Conservation (phyloP, 1,140 invertebrate species). For the Drosophila ercepeae region DNA sequence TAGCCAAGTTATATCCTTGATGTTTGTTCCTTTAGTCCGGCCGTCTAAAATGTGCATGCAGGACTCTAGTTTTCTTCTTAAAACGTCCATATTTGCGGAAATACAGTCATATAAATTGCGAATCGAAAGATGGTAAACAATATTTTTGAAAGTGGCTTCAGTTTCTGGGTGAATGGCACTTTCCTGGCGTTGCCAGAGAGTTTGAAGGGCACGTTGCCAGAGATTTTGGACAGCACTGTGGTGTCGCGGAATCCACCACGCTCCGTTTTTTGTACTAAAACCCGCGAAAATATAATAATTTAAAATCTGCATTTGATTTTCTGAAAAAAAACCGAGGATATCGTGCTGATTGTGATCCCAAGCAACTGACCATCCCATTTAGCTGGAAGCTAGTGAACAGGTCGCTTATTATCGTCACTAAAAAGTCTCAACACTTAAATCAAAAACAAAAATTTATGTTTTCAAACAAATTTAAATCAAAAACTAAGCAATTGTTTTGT, state of each 20-base stretch:
- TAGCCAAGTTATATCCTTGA: constrained; percentile 44
- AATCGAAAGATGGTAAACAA: constrained; percentile 27
- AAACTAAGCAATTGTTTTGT: constrained; percentile 36
- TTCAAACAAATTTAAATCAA: constrained; percentile 44
- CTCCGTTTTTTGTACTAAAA: too few species aligned
- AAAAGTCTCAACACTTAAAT: not conserved
- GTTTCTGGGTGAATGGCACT: constrained; percentile 6
- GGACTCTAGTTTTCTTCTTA: constrained; percentile 40
- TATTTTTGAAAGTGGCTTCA: constrained; percentile 59
- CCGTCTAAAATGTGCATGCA: constrained; percentile 41
- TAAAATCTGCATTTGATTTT: too few species aligned
- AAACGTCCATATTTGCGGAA: constrained; percentile 34
- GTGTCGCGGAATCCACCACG: too few species aligned
- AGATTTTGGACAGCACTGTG: too few species aligned
- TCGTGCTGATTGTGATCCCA: too few species aligned
- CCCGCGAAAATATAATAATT: too few species aligned
- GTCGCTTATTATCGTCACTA: too few species aligned
- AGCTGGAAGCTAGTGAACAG: too few species aligned
- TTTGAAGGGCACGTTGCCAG: not conserved
- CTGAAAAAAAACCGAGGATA: too few species aligned
- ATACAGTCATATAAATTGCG: constrained; percentile 9
- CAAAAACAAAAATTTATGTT: constrained; percentile 10
- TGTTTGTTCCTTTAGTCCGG: not conserved
- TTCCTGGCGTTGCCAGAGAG: not conserved
- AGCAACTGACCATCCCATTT: too few species aligned